phyloP scores from a whole-genome alignment of 2,113 vertebrate genomes.

The human (Homo sapiens) region DNA sequence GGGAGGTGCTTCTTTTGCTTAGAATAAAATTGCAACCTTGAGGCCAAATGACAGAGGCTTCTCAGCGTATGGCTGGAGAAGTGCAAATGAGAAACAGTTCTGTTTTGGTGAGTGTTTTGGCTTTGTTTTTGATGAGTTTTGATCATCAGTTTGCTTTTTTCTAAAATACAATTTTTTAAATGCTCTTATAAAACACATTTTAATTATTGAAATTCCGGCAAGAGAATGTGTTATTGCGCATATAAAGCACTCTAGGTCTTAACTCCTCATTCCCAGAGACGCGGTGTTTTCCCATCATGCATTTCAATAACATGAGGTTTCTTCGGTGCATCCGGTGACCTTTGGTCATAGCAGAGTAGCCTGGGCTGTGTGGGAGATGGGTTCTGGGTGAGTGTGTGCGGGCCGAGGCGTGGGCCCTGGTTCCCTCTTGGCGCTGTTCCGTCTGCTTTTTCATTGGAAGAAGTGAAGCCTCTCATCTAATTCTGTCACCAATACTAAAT shows the following conservation, averaged over 20 bases:
- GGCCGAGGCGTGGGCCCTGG: neutral
- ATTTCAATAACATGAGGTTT: accelerated
- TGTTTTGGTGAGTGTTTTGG: neutral
- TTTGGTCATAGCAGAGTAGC: accelerated
- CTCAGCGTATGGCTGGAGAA: accelerated
- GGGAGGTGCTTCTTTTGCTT: neutral
- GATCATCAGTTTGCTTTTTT: neutral
- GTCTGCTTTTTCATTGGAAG: neutral
- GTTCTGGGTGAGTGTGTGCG: accelerated
- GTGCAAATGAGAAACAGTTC: neutral
- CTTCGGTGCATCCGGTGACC: accelerated
- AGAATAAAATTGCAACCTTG: neutral
- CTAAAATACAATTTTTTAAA: neutral
- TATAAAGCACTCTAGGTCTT: too few relatives aligned
- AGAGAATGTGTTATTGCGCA: neutral
- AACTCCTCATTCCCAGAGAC: neutral
- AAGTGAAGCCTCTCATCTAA: constrained; percentile 30
- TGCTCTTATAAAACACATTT: neutral
- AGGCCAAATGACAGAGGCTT: neutral
- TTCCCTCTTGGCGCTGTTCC: neutral
- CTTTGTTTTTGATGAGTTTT: neutral
- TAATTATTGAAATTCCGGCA: constrained; percentile 48
- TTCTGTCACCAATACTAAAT: constrained; percentile 30
- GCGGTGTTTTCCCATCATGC: accelerated
- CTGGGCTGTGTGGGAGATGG: accelerated